These are phyloP conservation scores for Hyposmocoma kahamanoa DNA, from an alignment of 1,140 invertebrate genomes.

Conservation along the genomic window DNA sequence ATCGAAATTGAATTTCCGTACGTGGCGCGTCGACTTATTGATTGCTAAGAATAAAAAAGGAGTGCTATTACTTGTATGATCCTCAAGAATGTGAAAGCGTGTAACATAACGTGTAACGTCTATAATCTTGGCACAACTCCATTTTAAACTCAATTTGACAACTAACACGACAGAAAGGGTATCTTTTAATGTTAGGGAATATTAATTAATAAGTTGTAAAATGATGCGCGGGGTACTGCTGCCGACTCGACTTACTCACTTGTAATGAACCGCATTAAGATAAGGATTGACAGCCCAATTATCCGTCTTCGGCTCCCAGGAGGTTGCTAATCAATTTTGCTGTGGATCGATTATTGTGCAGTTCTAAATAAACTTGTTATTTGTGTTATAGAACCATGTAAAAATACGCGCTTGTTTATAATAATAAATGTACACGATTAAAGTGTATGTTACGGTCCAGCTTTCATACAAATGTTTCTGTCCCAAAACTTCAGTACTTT, in stretches of 20 bases:
- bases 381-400: too few species aligned
- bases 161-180: constrained; percentile 23
- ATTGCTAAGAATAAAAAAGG: constrained; percentile 24
- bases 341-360: not conserved
- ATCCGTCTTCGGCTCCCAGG: constrained; percentile 2
- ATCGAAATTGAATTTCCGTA: constrained; percentile 41
- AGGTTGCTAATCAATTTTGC: not conserved
- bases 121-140: constrained; percentile 13
- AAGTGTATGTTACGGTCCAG: too few species aligned
- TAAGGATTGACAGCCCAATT: constrained; percentile 19
- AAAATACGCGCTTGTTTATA: too few species aligned
- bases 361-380: too few species aligned
- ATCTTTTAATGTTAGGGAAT: constrained; percentile 19
- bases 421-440: too few species aligned
- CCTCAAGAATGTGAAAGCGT: constrained; percentile 5
- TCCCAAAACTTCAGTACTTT: too few species aligned
- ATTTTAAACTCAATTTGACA: constrained; percentile 19
- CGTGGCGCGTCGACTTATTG: constrained; percentile 27
- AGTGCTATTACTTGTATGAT: constrained; percentile 31
- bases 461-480: too few species aligned
- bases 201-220: constrained; percentile 27
- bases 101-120: too few species aligned
- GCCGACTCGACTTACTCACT: constrained; percentile 9
- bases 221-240: constrained; percentile 15
- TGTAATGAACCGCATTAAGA: constrained; percentile 21